Base-by-base conservation (phyloP, 2,888 invertebrate genomes). In the Spisula subtruncata region DNA sequence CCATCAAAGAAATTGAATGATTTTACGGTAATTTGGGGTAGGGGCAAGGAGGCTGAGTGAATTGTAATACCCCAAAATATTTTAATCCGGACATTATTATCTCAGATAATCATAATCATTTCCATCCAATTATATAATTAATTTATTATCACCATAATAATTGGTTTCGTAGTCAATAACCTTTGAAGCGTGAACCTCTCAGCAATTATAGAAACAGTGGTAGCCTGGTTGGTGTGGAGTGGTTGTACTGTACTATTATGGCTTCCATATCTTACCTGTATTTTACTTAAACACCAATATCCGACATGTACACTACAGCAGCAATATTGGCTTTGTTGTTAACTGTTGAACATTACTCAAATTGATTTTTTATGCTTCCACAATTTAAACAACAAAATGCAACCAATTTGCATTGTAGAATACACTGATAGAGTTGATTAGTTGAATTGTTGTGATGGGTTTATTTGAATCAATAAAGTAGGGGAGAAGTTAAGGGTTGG, bases 281-380 rank as follows among this genome's bases (percentile, higher is more conserved):
- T 75, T 32, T 35, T 14, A 32, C 35, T 32, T n/a, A n/a, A 75
- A 32, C 32, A 25, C 25, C 75, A 35, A 18, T 75, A 75, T 35
- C 35, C 4, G 8, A 32, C 35, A 75, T 35, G 75, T 32, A 75
- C 32, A 75, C 2, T 25, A 14, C 75, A 16, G 75, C n/a, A n/a
- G n/a, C n/a, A n/a, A n/a, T 75, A 75, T 18, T 75, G 32, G 75
- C 75, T 35, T 35, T 75, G 35, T 75, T 75, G 75, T 32, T 16
- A 35, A 35, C 25, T 18, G 75, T 18, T 75, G 32, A 75, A 75
- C 32, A 75, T 8, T 32, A 35, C 32, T 75, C 16, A 14, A 75
- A 75, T 35, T 75, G 75, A 32, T 75, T 75, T 29, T 29, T 75
- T 75, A 75, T 75, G 75, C 29, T 25, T 75, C 35, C 75, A 32